Evolutionary conservation across 2,113 vertebrate species (phyloP), one percentile per base, ranked within the genome.

Genomic region (Grus americana): DNA sequence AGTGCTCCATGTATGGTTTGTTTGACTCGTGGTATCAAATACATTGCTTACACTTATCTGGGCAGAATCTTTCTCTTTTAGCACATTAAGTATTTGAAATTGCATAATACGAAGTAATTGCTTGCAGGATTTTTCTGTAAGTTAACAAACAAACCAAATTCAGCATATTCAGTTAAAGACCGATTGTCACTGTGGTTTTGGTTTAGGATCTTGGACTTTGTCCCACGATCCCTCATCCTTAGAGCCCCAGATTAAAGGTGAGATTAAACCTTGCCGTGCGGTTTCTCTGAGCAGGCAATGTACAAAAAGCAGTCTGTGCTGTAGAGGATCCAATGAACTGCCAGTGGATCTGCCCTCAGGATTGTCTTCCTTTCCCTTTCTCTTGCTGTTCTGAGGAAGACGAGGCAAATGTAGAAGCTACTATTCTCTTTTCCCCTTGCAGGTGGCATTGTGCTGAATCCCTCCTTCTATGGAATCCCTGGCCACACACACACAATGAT

Each of bases 401-500:
- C 18, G 34, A 67, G 34, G 15, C 63, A 44, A 79, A 71, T 3
- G 7, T 23, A 70, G 32, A 54, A 54, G 52, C 52, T 54, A 29
- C 22, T 55, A 17, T 90, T 95, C 38, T 49, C 38, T 99, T 95
- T 94, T 79, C 34, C 44, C 29, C 42, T 92, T 63, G 26, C 91
- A 97, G 97, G 97, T 83, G 99, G 99, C 52, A 99, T 99, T 58
- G 99, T 99, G 86, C 98, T 99, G 96, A 99, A 99, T 42, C 99
- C 99, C 2, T 99, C 99, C 44, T 99, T 99, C 96, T 99, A 99
- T 0, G 99, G 99, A 4, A 99, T 98, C 42, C 99, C 99, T 36
- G 99, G 99, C 40, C 99, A 99, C 97, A 99, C 99, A 0, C 99
- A 99, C 97, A 99, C 99, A 11, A 99, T 99, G 99, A 99, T 99